Evolutionary conservation across 2,113 vertebrate species (phyloP), one percentile per base, ranked within the genome.

Genomic region (Nannobrachium achirus): DNA sequence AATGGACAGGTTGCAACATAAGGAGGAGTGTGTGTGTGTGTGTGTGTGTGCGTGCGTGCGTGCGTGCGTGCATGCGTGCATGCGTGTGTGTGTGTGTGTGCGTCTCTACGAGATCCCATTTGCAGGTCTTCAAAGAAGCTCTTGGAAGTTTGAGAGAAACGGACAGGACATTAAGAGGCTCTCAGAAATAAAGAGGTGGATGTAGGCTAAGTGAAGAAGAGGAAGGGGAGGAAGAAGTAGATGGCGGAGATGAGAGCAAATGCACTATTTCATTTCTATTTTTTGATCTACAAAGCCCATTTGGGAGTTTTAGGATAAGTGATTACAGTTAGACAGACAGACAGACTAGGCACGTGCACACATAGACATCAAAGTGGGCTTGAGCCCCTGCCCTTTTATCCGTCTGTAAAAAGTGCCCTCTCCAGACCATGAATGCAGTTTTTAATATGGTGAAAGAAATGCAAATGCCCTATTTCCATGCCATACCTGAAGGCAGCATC

Each of bases 161-260:
- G 84, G 88, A 84, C 84, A 87, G 85, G 86, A 91, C 92, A 91
- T 87, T 89, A 89, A 92, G 92, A 92, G 91, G 90, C 94, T 93
- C 83, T 84, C 78, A 55, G 49, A 76, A 86, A 85, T 82, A 89
- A 40, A 83, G 84, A 88, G 73, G 79, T 49, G 79, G 66, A 82
- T 78, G 86, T n/a, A n/a, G n/a, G n/a, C n/a, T 90, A 89, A 85
- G 87, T 86, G 91, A 93, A 92, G 95, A 95, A 91, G 93, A 86
- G 52, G 76, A 66, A 13, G 85, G n/a, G n/a, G n/a, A 86, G 69
- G 85, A 86, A 50, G 83, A 81, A 0, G 42, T 10, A 16, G 15
- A 25, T 16, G n/a, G 14, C 60, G 11, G 75, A 79, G 70, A 81
- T 77, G 70, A 81, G 76, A 86, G 72, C 69, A 71, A 85, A 90